phyloP scores from a whole-genome alignment of 2,888 invertebrate species.

The Halictus quadricinctus region DNA sequence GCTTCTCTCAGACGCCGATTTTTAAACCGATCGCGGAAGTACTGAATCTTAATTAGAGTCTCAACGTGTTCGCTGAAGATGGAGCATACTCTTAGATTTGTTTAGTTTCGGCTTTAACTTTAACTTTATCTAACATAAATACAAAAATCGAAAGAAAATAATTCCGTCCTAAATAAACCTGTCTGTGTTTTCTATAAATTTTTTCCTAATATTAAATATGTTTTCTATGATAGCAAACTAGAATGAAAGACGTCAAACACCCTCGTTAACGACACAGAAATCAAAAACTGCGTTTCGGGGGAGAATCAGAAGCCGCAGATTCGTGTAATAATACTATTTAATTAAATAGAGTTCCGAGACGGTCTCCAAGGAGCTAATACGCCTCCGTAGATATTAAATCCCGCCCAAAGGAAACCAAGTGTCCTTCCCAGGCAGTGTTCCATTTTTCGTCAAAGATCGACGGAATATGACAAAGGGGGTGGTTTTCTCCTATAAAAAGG shows the following conservation, averaged over 20 bases:
- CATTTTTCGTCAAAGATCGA: constrained; percentile 35
- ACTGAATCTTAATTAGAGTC: not conserved
- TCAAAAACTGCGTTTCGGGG: too few relatives aligned
- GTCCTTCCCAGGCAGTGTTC: constrained; percentile 4
- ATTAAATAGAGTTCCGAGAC: not conserved
- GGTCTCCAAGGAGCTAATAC: not conserved
- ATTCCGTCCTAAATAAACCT: too few relatives aligned
- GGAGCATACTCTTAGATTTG: too few relatives aligned
- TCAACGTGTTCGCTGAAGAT: too few relatives aligned
- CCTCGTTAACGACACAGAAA: too few relatives aligned
- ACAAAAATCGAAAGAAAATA: too few relatives aligned
- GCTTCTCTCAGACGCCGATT: not conserved
- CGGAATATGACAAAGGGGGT: constrained; percentile 53
- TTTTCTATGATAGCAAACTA: too few relatives aligned
- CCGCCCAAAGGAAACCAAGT: constrained; percentile 27
- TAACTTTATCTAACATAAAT: too few relatives aligned
- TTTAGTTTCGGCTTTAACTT: too few relatives aligned
- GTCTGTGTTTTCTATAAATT: too few relatives aligned
- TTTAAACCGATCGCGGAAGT: not conserved
- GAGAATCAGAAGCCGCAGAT: not conserved
- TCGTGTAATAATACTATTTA: not conserved
- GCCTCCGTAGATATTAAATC: constrained; percentile 8
- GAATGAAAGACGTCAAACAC: too few relatives aligned
- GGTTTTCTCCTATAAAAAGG: constrained; percentile 42
- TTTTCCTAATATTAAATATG: too few relatives aligned